Conservation (phyloP, 2,888 invertebrate species). For the Tenthredo mesomela region DNA sequence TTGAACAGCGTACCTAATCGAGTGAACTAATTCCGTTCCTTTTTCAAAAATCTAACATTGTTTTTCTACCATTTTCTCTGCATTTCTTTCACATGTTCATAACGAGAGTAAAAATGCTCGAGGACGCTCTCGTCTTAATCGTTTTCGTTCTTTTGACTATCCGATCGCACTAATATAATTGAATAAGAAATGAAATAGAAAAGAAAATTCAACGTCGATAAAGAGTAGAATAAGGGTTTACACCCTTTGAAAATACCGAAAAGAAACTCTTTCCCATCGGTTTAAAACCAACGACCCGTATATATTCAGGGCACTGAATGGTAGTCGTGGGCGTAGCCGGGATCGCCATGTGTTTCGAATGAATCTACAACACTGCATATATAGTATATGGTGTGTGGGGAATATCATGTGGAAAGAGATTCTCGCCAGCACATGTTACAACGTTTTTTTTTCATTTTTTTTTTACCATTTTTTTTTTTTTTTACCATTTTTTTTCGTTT, state of each 20-base stretch:
- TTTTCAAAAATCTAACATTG: too few species aligned
- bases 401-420: constrained; percentile 70
- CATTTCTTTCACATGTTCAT: too few species aligned
- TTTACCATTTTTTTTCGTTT: background rate
- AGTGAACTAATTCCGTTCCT: too few species aligned
- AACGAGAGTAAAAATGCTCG: too few species aligned
- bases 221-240: background rate
- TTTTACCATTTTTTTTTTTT: background rate
- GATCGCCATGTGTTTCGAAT: constrained; percentile 68
- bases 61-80: too few species aligned
- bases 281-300: constrained; percentile 17
- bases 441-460: background rate
- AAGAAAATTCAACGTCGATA: background rate
- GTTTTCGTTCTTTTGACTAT: background rate
- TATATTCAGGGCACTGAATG: background rate
- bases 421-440: constrained; percentile 73
- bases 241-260: constrained; percentile 11
- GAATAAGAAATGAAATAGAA: too few species aligned
- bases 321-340: constrained; percentile 36
- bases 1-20: too few species aligned
- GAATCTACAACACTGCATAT: constrained; percentile 64
- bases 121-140: background rate
- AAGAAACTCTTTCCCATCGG: constrained; percentile 9
- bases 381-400: constrained; percentile 44
- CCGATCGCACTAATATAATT: too few species aligned